phyloP scores from a whole-genome alignment of 53 echinoderm and acorn worm species.

The Hippasteria phrygiana region DNA sequence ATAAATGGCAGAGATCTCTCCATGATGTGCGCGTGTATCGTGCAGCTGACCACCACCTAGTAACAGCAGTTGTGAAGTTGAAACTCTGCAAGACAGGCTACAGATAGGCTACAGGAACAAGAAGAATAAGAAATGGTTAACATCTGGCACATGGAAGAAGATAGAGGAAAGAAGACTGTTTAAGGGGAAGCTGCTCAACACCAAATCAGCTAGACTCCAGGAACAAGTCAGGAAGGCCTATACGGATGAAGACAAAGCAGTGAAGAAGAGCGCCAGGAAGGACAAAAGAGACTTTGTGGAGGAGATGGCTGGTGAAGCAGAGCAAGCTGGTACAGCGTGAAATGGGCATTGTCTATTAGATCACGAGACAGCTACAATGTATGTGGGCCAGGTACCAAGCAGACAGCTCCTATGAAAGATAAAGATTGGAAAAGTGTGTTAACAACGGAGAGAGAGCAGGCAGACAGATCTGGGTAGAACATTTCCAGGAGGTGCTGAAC shows the following conservation, averaged over 20 bases:
- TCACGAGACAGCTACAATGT: no score
- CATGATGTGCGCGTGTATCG: slow-evolving; percentile 5
- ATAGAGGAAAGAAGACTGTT: slow-evolving; percentile 22
- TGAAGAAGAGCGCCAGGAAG: slow-evolving; percentile 39
- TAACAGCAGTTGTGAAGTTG: neutral
- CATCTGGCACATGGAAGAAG: slow-evolving; percentile 13
- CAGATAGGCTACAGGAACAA: slow-evolving; percentile 5
- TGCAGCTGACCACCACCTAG: slow-evolving; percentile 23
- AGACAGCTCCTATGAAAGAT: slow-evolving; percentile 23
- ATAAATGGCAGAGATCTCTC: slow-evolving; percentile 8
- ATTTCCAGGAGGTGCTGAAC: slow-evolving; percentile 17
- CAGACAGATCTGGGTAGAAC: slow-evolving; percentile 21
- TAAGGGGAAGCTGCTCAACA: slow-evolving; percentile 7
- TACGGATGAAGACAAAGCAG: slow-evolving; percentile 15
- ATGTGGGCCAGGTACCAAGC: neutral
- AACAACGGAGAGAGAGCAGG: slow-evolving; percentile 13
- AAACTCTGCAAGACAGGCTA: neutral
- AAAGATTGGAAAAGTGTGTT: neutral
- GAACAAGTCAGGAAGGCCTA: slow-evolving; percentile 27
- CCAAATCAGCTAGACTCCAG: slow-evolving; percentile 45
- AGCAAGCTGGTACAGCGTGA: slow-evolving; percentile 23
- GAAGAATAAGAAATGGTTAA: slow-evolving; percentile 5
- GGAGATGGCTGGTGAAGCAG: slow-evolving; percentile 18
- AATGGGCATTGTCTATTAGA: no score
- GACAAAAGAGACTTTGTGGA: slow-evolving; percentile 49